A percentile compares a stretch with the other conserved stretches of the same genome.
These are phyloP conservation scores for Diachasma alloeum DNA, from an alignment of 1,140 invertebrate genomes.

Conservation along the genomic window DNA sequence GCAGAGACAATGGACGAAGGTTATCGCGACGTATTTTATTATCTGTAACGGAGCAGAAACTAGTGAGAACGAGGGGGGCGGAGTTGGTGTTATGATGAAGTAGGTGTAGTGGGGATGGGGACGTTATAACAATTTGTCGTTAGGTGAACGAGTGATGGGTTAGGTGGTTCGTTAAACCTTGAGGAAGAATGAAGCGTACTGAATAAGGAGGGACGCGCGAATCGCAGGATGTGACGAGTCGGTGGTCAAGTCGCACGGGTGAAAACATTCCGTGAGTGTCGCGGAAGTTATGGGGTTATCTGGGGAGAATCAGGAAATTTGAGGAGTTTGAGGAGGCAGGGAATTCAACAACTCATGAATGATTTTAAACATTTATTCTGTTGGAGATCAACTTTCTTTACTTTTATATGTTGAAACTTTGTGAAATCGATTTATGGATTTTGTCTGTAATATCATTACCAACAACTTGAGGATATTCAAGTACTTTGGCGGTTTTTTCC, in stretches of 20 bases:
- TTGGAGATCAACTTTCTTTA: no score
- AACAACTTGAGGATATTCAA: no score
- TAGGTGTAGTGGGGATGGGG: slow-evolving; percentile 16
- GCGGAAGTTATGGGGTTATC: slow-evolving; percentile 21
- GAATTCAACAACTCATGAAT: background rate
- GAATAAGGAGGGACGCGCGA: slow-evolving; percentile 10
- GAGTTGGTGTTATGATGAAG: slow-evolving; percentile 9
- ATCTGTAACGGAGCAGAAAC: slow-evolving; percentile 26
- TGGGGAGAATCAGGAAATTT: background rate
- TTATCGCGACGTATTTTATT: slow-evolving; percentile 29
- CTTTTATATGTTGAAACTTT: no score
- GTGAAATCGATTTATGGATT: no score
- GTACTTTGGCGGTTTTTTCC: no score
- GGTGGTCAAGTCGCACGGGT: slow-evolving; percentile 34
- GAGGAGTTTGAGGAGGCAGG: background rate
- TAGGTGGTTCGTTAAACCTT: slow-evolving; percentile 34
- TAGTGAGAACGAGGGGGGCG: background rate
- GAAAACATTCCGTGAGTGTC: background rate
- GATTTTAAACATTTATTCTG: no score
- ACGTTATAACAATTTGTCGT: slow-evolving; percentile 27
- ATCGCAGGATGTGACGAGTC: slow-evolving; percentile 40
- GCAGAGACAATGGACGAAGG: slow-evolving; percentile 27
- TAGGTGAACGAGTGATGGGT: slow-evolving; percentile 20
- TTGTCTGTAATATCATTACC: no score
- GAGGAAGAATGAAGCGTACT: slow-evolving; percentile 4